Percentiles rank a stretch among this genome's conserved stretches.
Evolutionary conservation across 2,797 vertebrate genomes (phyloP).

Genomic region (Vireo griseus): DNA sequence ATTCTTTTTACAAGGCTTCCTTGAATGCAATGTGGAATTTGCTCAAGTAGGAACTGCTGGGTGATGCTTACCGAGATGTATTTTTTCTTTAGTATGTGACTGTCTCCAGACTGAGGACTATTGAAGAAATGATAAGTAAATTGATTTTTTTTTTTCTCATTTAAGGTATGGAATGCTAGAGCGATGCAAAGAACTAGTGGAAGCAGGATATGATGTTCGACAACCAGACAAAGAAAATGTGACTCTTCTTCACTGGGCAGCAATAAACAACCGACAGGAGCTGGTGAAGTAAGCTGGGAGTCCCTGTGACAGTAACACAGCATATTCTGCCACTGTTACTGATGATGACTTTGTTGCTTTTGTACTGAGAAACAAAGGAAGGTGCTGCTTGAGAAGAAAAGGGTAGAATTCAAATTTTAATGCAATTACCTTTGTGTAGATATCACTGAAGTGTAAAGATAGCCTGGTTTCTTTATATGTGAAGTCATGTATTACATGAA

Average conservation of each 20-base stretch:
- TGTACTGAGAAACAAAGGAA: neutral
- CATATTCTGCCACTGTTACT: neutral
- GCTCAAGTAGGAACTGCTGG: neutral
- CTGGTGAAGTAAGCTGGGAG: conserved; percentile 86
- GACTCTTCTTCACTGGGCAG: conserved; percentile 94
- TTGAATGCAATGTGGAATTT: neutral
- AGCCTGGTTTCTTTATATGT: rapidly evolving
- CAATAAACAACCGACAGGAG: conserved; percentile 94
- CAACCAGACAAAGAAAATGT: conserved; percentile 96
- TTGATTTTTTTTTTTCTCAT: rapidly evolving
- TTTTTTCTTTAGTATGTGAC: neutral
- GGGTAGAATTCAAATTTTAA: neutral
- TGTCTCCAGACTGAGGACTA: neutral
- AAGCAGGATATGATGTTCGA: conserved; percentile 90
- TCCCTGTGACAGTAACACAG: neutral
- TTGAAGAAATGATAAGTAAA: neutral
- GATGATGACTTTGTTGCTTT: neutral
- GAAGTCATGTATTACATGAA: neutral
- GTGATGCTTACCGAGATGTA: neutral
- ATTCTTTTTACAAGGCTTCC: neutral
- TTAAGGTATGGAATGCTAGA: conserved; percentile 90
- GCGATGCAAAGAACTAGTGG: conserved; percentile 91
- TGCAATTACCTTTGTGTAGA: neutral
- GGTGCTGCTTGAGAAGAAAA: neutral
- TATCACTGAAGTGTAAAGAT: neutral